Base-by-base conservation (phyloP, 2,113 vertebrate species). In the Oenanthe melanoleuca region DNA sequence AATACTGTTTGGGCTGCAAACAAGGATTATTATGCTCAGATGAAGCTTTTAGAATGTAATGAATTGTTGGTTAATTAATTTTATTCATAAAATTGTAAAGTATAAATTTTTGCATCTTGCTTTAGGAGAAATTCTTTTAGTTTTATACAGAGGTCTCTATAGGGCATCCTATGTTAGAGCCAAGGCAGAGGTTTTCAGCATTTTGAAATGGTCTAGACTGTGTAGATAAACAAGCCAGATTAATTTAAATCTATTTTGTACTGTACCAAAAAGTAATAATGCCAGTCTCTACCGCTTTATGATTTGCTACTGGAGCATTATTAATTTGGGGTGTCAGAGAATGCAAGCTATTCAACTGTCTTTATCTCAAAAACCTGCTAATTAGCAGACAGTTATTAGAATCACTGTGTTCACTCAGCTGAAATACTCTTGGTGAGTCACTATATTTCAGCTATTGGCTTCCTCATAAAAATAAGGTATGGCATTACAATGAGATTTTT, bases 21-120 rank as follows among this genome's bases (percentile, higher is more conserved):
- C 64, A 95, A 71, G 82, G 47, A 77, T 80, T 89, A 63, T 93
- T 93, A 49, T 71, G 72, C 79, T 90, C 56, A 80, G 49, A 88
- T 74, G 59, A 96, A 80, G 75, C 60, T 94, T 94, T 94, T 86
- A 92, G 69, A 94, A 80, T 88, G 49, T 86, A 92, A 80, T 88
- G 52, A 96, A 88, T 93, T 94, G 56, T 96, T 96, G 60, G 15
- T 90, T 93, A 88, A 93, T 95, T 92, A 91, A 88, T 96, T 93
- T 96, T 93, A 92, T 93, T 95, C 75, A 90, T 86, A 71, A 93
- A 92, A 83, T 37, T 55, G 15, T 90, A 88, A 90, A 88, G 70
- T 80, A 44, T 50, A 92, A 59, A 70, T 69, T 63, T 85, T 82
- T 89, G 18, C 61, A 33, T 89, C 44, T 92, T 73, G 47, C 56